Evolutionary conservation across 2,888 invertebrate species (phyloP).

Genomic region (Nebria salina): DNA sequence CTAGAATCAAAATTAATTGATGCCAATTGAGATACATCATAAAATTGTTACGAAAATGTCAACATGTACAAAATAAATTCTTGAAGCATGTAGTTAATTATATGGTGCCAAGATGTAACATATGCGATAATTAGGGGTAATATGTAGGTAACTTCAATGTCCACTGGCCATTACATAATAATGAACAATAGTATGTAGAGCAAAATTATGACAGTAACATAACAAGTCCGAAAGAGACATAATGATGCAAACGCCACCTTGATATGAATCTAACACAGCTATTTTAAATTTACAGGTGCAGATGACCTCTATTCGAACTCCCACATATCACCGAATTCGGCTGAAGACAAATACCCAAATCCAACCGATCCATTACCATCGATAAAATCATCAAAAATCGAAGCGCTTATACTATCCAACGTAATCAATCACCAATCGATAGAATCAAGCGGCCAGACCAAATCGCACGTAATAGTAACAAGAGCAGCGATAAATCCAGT

Average conservation of each 20-base stretch:
- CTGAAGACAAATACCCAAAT: conserved; percentile 49
- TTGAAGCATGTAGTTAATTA: conserved; percentile 32
- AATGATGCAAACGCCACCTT: neutral
- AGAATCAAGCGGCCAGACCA: conserved; percentile 29
- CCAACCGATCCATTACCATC: conserved; percentile 31
- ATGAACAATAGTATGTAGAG: conserved; percentile 21
- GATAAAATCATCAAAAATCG: conserved; percentile 34
- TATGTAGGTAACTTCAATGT: conserved; percentile 30
- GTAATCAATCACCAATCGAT: conserved; percentile 40
- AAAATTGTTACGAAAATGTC: conserved; percentile 22
- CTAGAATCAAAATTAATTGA: neutral
- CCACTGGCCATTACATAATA: conserved; percentile 29
- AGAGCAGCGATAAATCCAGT: conserved; percentile 62
- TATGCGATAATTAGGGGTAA: conserved; percentile 20
- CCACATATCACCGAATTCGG: conserved; percentile 76
- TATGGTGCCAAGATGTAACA: conserved; percentile 20
- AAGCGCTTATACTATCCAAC: conserved; percentile 39
- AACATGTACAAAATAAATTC: neutral
- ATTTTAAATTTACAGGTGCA: conserved; percentile 63
- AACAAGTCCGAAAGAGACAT: neutral
- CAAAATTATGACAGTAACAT: neutral
- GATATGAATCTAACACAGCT: neutral
- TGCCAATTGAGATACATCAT: neutral
- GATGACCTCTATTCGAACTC: conserved; percentile 71
- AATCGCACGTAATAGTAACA: conserved; percentile 63